Conservation (phyloP, 2,888 invertebrate genomes). For the Graphium colonna region DNA sequence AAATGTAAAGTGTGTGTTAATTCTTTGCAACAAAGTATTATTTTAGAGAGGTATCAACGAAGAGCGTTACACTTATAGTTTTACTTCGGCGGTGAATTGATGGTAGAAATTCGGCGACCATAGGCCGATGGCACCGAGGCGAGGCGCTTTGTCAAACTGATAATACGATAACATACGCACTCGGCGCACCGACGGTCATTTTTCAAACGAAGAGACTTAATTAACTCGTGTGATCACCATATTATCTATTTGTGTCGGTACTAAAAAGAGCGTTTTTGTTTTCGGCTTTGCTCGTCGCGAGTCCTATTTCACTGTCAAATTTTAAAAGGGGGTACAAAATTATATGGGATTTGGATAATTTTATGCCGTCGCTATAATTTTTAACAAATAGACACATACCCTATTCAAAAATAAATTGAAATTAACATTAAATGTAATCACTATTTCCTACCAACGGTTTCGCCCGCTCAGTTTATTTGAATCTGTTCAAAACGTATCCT, state of each 20-base stretch:
- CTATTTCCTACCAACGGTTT: too few relatives aligned
- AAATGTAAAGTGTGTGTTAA: too few relatives aligned
- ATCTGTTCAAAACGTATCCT: too few relatives aligned
- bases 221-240: slow-evolving; percentile 4
- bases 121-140: neutral
- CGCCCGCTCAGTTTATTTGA: too few relatives aligned
- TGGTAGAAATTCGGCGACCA: neutral
- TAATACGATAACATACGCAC: neutral
- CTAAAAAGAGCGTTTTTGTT: neutral
- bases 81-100: neutral
- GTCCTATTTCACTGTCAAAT: neutral
- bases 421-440: too few relatives aligned
- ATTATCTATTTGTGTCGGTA: slow-evolving; percentile 9
- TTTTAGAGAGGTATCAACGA: too few relatives aligned
- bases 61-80: neutral
- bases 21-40: too few relatives aligned
- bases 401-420: too few relatives aligned
- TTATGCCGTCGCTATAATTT: too few relatives aligned
- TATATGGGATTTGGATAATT: too few relatives aligned
- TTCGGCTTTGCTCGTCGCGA: neutral
- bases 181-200: neutral
- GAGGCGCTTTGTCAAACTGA: slow-evolving; percentile 4
- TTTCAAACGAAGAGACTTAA: slow-evolving; percentile 9
- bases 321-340: neutral
- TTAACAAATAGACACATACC: too few relatives aligned